Base-by-base conservation (phyloP, 1,140 invertebrate genomes). In the Vollenhovia emeryi region DNA sequence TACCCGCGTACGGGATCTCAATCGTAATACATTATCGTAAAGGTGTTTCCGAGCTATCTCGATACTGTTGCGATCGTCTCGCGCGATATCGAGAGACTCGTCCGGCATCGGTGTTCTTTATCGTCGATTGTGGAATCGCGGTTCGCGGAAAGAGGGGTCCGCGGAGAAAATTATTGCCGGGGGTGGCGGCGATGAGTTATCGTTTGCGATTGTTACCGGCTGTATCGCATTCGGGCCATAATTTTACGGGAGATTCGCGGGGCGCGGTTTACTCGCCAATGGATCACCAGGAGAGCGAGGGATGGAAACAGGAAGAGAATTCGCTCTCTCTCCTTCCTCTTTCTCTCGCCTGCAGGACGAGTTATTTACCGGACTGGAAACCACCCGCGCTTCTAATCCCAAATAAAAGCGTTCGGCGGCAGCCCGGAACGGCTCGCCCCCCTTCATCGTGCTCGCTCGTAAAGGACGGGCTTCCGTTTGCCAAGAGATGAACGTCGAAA, bases 281-380 rank as follows among this genome's bases (percentile, higher is more conserved):
- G 75, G 52, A 68, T 55, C 24, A 48, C n/a, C 13, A 5, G 4
- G 24, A 30, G 43, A 40, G 6, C 33, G 33, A 50, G 48, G n/a
- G 40, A 83, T 21, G 50, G 50, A 84, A 64, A 59, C 45, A 48
- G 75, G 64, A 66, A 80, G 62, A 68, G 60, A 79, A 40, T 57
- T 82, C 36, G 40, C 1, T 59, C 30, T 24, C 27, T 24, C 27
- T 18, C 45, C 50, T 18, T 43, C 80, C 3, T 71, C 27, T 85
- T 30, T 60, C 36, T 24, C 36, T 45, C 40, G n/a, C 40, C 9
- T 30, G 59, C 64, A 27, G 36, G 18, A 57, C 78, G 48, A 80
- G 78, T 80, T 80, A 80, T 80, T 80, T 80, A 80, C 78, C 36
- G 64, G 36, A 57, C 66, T 71, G 64, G 50, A 80, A 80, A 80